phyloP scores from a whole-genome alignment of 1,140 invertebrate species.

The Planococcus citri region DNA sequence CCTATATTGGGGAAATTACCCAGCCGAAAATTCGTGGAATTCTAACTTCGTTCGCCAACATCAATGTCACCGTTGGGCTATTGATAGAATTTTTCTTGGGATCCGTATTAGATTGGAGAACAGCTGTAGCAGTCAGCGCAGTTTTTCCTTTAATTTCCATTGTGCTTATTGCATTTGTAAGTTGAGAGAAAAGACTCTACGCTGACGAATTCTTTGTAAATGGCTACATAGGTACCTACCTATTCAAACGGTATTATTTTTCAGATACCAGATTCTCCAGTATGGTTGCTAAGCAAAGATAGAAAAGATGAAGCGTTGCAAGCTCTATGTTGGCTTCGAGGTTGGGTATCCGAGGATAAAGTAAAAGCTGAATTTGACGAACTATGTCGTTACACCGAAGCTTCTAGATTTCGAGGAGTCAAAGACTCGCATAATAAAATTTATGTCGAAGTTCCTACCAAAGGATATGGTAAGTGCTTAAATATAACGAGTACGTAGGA shows the following conservation, averaged over 20 bases:
- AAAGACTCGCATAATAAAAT: constrained; percentile 2
- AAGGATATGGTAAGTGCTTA: background rate
- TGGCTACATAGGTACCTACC: too few species aligned
- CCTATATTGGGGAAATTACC: constrained; percentile 41
- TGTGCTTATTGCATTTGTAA: constrained; percentile 15
- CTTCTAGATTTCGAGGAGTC: constrained; percentile 14
- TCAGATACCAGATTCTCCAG: constrained; percentile 50
- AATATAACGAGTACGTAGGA: background rate
- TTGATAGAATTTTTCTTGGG: constrained; percentile 20
- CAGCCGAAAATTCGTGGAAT: constrained; percentile 29
- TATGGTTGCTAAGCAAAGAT: constrained; percentile 44
- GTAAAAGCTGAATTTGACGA: constrained; percentile 38
- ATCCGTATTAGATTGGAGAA: constrained; percentile 22
- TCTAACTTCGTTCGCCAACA: constrained; percentile 21
- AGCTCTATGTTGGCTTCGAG: constrained; percentile 39
- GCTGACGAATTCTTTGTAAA: too few species aligned
- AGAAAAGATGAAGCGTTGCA: constrained; percentile 37
- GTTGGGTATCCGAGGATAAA: constrained; percentile 37
- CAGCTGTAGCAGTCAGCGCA: constrained; percentile 21
- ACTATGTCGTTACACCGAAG: constrained; percentile 30
- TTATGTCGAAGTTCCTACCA: background rate
- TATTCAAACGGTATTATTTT: too few species aligned
- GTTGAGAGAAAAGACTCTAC: background rate
- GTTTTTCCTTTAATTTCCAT: constrained; percentile 24
- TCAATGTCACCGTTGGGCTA: background rate